Conservation (phyloP, 2,888 invertebrate species). For the Nudaria mundana region DNA sequence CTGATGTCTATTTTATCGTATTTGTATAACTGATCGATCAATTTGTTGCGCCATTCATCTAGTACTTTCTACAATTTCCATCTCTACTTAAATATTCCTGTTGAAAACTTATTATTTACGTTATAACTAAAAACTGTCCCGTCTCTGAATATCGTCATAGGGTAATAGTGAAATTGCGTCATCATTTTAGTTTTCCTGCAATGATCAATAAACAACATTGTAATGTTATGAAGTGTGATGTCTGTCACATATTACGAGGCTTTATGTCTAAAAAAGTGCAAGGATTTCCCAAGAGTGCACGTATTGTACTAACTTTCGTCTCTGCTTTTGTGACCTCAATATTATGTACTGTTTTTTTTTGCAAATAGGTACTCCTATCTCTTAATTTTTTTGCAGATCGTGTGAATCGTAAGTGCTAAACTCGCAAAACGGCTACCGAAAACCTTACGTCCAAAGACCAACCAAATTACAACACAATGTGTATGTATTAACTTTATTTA, state of each 20-base stretch:
- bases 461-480: constrained; percentile 76
- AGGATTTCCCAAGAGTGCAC: neutral
- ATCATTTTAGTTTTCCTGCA: neutral
- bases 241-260: too few species aligned
- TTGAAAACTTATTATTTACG: too few species aligned
- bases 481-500: constrained; percentile 60
- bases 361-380: too few species aligned
- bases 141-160: neutral
- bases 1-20: constrained; percentile 7
- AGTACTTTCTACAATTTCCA: constrained; percentile 35
- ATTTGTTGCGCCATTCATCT: constrained; percentile 51
- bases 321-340: too few species aligned
- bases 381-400: constrained; percentile 45
- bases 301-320: too few species aligned
- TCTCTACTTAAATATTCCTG: too few species aligned
- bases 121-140: neutral
- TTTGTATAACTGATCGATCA: constrained; percentile 51
- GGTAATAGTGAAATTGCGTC: constrained; percentile 12
- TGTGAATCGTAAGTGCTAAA: constrained; percentile 40
- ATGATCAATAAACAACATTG: constrained; percentile 6
- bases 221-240: neutral
- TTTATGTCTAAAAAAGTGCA: too few species aligned
- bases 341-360: too few species aligned
- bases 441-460: constrained; percentile 63
- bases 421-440: constrained; percentile 66